Evolutionary conservation across 2,113 vertebrate species (phyloP).

Genomic region (Nothobranchius kuhntae): DNA sequence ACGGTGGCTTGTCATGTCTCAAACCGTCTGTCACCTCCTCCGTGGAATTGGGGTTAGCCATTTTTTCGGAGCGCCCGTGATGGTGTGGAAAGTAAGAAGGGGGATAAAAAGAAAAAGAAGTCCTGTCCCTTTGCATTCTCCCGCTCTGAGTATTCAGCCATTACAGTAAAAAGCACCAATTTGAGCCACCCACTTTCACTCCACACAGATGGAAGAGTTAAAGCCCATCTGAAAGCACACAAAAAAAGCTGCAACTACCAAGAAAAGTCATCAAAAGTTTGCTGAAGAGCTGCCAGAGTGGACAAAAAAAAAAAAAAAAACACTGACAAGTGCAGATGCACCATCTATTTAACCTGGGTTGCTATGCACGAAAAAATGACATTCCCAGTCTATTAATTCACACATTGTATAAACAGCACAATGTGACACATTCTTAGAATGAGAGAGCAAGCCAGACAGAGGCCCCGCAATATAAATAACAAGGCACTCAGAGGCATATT

Average conservation of each 20-base stretch:
- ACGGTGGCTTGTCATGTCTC: conserved; percentile 49
- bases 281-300: conserved; percentile 76
- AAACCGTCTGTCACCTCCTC: conserved; percentile 56
- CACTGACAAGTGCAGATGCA: conserved; percentile 40
- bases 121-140: conserved; percentile 47
- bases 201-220: conserved; percentile 51
- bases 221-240: conserved; percentile 54
- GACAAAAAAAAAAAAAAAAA: conserved; percentile 61
- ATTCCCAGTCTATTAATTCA: conserved; percentile 93
- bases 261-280: conserved; percentile 77
- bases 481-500: conserved; percentile 99
- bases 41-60: conserved; percentile 50
- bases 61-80: conserved; percentile 39
- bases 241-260: conserved; percentile 57
- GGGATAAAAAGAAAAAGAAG: background rate
- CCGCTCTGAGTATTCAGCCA: conserved; percentile 63
- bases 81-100: conserved; percentile 26
- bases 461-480: conserved; percentile 91
- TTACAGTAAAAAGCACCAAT: conserved; percentile 73
- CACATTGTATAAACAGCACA: conserved; percentile 98
- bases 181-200: conserved; percentile 68
- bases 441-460: conserved; percentile 64
- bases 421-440: conserved; percentile 98
- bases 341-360: conserved; percentile 91
- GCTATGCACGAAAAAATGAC: conserved; percentile 94